Conservation (phyloP, 92 coral and sea anemone species). For the Siderastrea radians region DNA sequence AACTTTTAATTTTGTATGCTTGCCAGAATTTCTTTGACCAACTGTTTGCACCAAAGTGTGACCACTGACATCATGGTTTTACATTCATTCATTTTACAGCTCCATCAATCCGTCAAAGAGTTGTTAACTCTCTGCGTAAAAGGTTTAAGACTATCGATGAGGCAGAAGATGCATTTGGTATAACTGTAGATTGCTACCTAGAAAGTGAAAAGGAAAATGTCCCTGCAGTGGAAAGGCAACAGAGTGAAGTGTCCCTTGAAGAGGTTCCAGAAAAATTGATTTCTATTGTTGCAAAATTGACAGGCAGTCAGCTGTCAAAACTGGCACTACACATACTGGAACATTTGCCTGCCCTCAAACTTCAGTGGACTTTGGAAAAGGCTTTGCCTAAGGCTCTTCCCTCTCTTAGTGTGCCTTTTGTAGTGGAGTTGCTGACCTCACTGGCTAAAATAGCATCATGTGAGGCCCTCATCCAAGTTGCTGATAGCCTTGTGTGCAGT, state of each 20-base stretch:
- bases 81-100: constrained; percentile 12
- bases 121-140: constrained; percentile 24
- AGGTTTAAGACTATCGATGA: constrained; percentile 36
- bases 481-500: constrained; percentile 22
- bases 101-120: constrained; percentile 50
- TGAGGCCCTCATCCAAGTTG: constrained; percentile 14
- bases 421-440: constrained; percentile 3
- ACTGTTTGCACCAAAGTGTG: too few relatives aligned
- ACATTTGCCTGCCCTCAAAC: neutral
- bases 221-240: neutral
- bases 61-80: neutral
- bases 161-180: constrained; percentile 53
- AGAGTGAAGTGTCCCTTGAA: neutral
- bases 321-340: constrained; percentile 13
- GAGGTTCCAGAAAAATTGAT: constrained; percentile 29
- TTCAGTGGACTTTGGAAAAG: constrained; percentile 10
- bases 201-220: constrained; percentile 4
- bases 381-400: constrained; percentile 21
- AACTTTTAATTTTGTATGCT: too few relatives aligned
- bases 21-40: too few relatives aligned
- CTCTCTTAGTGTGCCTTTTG: constrained; percentile 17
- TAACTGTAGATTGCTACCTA: constrained; percentile 25
- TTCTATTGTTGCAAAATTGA: constrained; percentile 9
- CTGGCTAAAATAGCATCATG: constrained; percentile 18
- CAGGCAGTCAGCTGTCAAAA: constrained; percentile 7